phyloP scores from a whole-genome alignment of 2,113 vertebrate species.

The Mugil cephalus region DNA sequence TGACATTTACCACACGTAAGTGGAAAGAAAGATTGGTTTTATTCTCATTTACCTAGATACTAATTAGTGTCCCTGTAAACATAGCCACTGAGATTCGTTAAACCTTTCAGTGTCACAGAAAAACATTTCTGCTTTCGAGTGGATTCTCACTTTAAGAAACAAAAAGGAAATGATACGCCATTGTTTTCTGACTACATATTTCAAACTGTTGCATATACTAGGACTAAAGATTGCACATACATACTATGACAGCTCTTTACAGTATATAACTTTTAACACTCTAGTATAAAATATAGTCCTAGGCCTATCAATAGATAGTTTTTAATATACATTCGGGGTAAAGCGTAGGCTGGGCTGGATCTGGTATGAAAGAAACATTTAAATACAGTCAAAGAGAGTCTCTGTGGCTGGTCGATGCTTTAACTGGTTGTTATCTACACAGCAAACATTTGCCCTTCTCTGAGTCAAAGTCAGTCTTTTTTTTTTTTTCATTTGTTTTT shows the following conservation, averaged over 20 bases:
- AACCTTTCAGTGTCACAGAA: not conserved
- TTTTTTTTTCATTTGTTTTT: no score
- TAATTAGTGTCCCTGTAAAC: no score
- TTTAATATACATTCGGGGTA: conserved; percentile 75
- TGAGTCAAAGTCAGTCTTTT: conserved; percentile 27
- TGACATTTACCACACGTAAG: no score
- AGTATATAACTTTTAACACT: conserved; percentile 73
- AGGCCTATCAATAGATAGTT: conserved; percentile 65
- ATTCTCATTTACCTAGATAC: no score
- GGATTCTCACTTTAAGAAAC: conserved; percentile 53
- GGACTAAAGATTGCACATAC: conserved; percentile 82
- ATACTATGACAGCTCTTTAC: conserved; percentile 74
- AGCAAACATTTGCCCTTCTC: conserved; percentile 34
- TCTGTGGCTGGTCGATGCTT: conserved; percentile 22
- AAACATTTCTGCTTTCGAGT: conserved; percentile 11
- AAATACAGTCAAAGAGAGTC: conserved; percentile 35
- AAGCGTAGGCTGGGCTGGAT: conserved; percentile 71
- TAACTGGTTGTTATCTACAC: conserved; percentile 18
- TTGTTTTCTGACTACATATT: conserved; percentile 44
- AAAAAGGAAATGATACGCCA: conserved; percentile 38
- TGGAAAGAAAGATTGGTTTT: no score
- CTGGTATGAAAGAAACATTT: conserved; percentile 52
- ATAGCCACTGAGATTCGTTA: not conserved
- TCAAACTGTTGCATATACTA: conserved; percentile 75
- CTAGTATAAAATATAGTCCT: conserved; percentile 76